Evolutionary conservation across 2,888 invertebrate species (phyloP), one percentile per base, ranked within the genome.

Genomic region (Amphipoea lucens): DNA sequence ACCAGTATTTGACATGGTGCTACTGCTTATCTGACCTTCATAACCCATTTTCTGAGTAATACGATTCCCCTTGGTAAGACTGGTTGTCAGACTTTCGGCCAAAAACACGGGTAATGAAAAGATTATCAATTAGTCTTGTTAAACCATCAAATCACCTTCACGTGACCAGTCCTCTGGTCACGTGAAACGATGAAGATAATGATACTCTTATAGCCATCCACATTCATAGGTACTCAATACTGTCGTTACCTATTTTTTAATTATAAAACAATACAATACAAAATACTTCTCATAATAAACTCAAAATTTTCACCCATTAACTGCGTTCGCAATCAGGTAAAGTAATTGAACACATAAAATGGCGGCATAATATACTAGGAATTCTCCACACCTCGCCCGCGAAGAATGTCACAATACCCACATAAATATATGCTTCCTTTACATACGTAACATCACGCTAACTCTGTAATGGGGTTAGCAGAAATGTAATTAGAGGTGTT

Each of bases 401-500:
- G 0, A 74, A 81, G 85, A 85, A 85, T 85, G 78, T 74, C 78
- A 79, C 72, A 85, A 85, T 85, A 78, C 74, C 9, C 45, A 57
- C 76, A 75, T 84, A 85, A 82, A 85, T 71, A 85, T 66, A 74
- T 54, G 76, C 82, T 85, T 85, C 85, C 85, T 85, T 82, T 76
- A 85, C 62, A 82, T 82, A 81, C 73, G 65, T 78, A 82, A 68
- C 78, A 76, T 78, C 76, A 76, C 85, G 82, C 76, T 74, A 51
- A 29, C 54, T 45, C 9, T 0, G 29, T 76, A 40, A 40, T 29
- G 29, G 29, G 0, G 29, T 29, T 29, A 29, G 29, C 29, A 29
- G 29, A 29, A 29, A 29, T 29, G 29, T 29, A 29, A 29, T 29
- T 29, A 29, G 29, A 29, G 29, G 29, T 29, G 29, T 29, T 29